Conservation (phyloP, 2,888 invertebrate species). For the Meta bourneti region DNA sequence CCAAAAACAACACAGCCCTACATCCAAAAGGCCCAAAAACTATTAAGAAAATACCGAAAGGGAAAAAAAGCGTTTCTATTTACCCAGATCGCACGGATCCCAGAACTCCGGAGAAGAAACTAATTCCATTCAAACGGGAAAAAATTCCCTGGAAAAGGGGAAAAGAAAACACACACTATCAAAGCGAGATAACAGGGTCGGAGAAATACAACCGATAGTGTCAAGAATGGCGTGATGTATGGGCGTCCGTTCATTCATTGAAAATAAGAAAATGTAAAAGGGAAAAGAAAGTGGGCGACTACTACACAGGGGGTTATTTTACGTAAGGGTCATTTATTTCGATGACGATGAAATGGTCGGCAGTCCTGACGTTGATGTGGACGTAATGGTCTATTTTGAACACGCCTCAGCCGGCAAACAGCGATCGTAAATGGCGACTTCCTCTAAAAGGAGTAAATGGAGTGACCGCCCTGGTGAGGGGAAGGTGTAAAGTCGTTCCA, state of each 20-base stretch:
- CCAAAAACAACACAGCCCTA: no score
- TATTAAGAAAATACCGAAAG: background rate
- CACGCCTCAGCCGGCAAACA: slow-evolving; percentile 9
- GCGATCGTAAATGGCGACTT: slow-evolving; percentile 54
- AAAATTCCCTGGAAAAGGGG: background rate
- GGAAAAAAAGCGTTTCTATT: slow-evolving; percentile 20
- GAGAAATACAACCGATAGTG: slow-evolving; percentile 58
- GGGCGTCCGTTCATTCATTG: slow-evolving; percentile 19
- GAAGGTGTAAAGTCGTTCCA: background rate
- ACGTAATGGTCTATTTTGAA: slow-evolving; percentile 53
- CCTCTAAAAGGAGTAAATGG: slow-evolving; percentile 53
- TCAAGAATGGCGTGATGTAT: slow-evolving; percentile 43
- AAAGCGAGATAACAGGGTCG: slow-evolving; percentile 32
- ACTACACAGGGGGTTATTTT: slow-evolving; percentile 28
- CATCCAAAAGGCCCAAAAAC: background rate
- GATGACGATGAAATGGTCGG: slow-evolving; percentile 2
- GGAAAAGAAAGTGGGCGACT: background rate
- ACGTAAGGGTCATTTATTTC: slow-evolving; percentile 63
- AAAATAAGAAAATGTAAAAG: slow-evolving; percentile 36
- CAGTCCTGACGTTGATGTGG: slow-evolving; percentile 37
- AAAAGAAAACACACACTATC: slow-evolving; percentile 34
- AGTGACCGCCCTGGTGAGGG: background rate
- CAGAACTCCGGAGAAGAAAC: slow-evolving; percentile 19
- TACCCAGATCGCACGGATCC: slow-evolving; percentile 8
- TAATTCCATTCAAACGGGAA: slow-evolving; percentile 36